These are phyloP conservation scores for Elymnias hypermnestra DNA, from an alignment of 1,140 invertebrate species.

Conservation along the genomic window DNA sequence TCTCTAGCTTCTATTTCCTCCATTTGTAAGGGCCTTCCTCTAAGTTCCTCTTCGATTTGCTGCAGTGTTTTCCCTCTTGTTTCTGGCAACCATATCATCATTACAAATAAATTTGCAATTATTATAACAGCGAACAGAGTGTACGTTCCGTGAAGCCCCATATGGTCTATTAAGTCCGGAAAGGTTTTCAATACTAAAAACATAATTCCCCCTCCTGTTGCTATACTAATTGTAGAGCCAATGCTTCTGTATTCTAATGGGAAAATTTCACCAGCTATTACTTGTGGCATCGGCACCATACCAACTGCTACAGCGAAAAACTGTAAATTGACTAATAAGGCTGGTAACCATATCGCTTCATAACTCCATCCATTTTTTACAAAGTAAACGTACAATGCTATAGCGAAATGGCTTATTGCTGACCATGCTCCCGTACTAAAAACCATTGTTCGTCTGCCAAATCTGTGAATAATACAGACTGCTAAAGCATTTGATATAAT, in stretches of 20 bases:
- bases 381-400: conserved; percentile 37
- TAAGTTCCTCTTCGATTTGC: conserved; percentile 53
- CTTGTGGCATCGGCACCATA: conserved; percentile 45
- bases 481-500: conserved; percentile 56
- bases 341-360: conserved; percentile 41
- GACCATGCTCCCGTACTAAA: conserved; percentile 32
- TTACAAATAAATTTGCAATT: conserved; percentile 27
- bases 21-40: conserved; percentile 30
- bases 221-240: conserved; percentile 37
- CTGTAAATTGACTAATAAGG: conserved; percentile 42
- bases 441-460: conserved; percentile 47
- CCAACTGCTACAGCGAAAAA: conserved; percentile 41
- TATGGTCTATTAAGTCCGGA: conserved; percentile 23
- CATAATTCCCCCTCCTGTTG: conserved; percentile 17
- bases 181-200: conserved; percentile 33
- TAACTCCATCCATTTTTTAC: conserved; percentile 24
- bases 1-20: conserved; percentile 32
- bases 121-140: conserved; percentile 33
- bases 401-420: conserved; percentile 32
- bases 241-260: conserved; percentile 44
- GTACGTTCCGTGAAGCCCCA: conserved; percentile 41
- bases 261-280: conserved; percentile 51
- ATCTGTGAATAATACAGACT: conserved; percentile 44
- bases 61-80: conserved; percentile 51
- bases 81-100: conserved; percentile 46